Evolutionary conservation across 2,797 vertebrate species (phyloP), one percentile per base, ranked within the genome.

Genomic region (Lophius americanus): DNA sequence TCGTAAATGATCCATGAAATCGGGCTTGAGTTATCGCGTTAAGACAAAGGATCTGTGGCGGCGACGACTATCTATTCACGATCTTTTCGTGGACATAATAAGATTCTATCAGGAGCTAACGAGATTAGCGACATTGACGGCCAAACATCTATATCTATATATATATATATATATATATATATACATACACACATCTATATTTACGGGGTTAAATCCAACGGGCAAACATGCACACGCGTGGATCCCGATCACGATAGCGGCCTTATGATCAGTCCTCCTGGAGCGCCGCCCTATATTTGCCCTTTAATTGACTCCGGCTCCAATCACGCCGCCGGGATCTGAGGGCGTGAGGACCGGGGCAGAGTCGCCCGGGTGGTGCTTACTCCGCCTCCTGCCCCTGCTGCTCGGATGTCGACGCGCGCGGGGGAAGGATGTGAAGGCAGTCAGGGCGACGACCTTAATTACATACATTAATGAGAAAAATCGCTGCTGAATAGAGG

Each of bases 271-370:
- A 72, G 57, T 33, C 41, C 55, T 46, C 50, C 57, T 37, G 46
- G 23, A 23, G 23, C 23, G 47, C 39, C 43, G 60, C 7, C 7
- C 35, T 52, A 48, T 49, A 58, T 50, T 6, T 38, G 43, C 8
- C 33, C n/a, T 66, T 61, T 81, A 81, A 80, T 56, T 72, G 70
- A 60, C 60, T 58, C 12, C 48, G 52, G 51, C 44, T 12, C 43
- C 60, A 60, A 51, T 85, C 69, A 75, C 35, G 58, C 61, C 54
- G 55, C 70, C 63, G 56, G 78, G 73, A 85, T 82, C 75, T 55
- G 62, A 57, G 73, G 63, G 58, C 33, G 52, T 63, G 62, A 64
- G 52, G 64, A 73, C 54, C 23, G 47, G 64, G 68, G 61, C 11
- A 32, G 64, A 67, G 57, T 53, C 78, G 76, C 75, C 47, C 1